Percentiles rank a stretch among this genome's conserved stretches.
Conservation (phyloP, 2,797 vertebrate species). For the Lacerta viridis region DNA sequence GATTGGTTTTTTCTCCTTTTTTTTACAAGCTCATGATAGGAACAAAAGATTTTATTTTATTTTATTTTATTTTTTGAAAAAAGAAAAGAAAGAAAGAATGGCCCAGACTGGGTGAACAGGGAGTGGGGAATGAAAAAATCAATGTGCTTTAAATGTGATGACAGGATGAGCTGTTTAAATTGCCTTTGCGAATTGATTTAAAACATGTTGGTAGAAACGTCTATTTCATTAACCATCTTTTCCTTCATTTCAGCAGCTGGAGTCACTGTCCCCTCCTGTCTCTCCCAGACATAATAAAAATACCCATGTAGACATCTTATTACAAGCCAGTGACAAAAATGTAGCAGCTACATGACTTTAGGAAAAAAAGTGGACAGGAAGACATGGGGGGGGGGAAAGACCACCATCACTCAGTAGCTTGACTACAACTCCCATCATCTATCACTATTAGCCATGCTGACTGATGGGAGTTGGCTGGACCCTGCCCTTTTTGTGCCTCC, state of each 20-base stretch:
- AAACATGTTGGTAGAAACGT: constrained; percentile 78
- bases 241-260: constrained; percentile 76
- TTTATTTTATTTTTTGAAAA: constrained; percentile 4
- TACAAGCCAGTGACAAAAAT: constrained; percentile 69
- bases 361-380: constrained; percentile 46
- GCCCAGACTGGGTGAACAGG: constrained; percentile 64
- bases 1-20: constrained; percentile 54
- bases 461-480: not conserved
- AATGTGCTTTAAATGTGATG: constrained; percentile 75
- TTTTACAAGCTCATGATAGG: constrained; percentile 52
- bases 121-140: constrained; percentile 72
- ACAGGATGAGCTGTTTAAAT: constrained; percentile 79
- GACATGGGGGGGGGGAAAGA: not conserved
- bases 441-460: too few relatives aligned
- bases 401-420: constrained; percentile 43
- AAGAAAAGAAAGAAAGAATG: constrained; percentile 38
- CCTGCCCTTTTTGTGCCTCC: not conserved
- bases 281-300: constrained; percentile 67
- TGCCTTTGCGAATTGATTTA: constrained; percentile 81
- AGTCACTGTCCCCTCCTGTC: constrained; percentile 77
- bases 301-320: not conserved
- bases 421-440: too few relatives aligned
- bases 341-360: constrained; percentile 66
- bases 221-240: constrained; percentile 80
- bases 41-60: constrained; percentile 6